These are phyloP conservation scores for Lycodopsis pacificus DNA, from an alignment of 2,797 vertebrate species.

Conservation along the genomic window DNA sequence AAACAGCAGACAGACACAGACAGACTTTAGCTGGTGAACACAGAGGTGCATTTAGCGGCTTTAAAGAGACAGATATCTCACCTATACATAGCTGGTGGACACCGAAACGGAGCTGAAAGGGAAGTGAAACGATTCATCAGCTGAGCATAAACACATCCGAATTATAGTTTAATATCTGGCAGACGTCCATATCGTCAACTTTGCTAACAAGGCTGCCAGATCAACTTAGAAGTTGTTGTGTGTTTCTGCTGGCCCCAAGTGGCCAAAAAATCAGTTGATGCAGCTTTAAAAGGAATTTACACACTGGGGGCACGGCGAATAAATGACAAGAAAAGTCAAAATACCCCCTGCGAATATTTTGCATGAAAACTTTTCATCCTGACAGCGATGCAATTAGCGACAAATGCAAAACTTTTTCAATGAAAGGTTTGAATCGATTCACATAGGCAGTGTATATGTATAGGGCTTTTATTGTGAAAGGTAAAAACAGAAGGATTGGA, in stretches of 20 bases:
- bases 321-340: no score
- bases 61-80: neutral
- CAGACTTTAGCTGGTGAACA: neutral
- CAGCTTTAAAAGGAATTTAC: neutral
- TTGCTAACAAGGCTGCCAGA: neutral
- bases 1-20: neutral
- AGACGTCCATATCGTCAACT: neutral
- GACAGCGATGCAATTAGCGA: no score
- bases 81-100: no score
- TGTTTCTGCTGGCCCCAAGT: slow-evolving; percentile 2
- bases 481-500: no score
- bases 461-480: no score
- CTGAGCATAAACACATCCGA: neutral
- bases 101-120: neutral
- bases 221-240: neutral
- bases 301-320: no score
- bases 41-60: no score
- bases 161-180: neutral
- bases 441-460: no score
- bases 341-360: no score
- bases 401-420: no score
- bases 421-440: no score
- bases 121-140: neutral
- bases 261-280: neutral
- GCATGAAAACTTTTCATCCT: no score